Base-by-base conservation (phyloP, 2,797 vertebrate genomes). In the Denticeps clupeoides region DNA sequence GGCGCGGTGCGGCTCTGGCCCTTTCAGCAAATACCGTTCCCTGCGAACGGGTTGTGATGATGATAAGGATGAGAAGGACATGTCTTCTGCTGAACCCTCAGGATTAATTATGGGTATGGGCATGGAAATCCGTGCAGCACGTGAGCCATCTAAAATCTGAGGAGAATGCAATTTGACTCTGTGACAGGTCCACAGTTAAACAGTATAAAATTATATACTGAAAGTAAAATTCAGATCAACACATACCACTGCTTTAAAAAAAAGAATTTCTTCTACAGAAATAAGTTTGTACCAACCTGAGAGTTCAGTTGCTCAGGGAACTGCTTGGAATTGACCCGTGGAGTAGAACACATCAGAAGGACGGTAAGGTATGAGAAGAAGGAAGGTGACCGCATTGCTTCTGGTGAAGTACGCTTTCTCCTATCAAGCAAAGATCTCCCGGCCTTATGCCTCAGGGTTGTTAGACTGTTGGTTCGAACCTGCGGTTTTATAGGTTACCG, bases 211-310 rank as follows among this genome's bases (percentile, higher is more conserved):
- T 15, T n/a, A 24, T 13, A 21, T 26, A 16, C 3, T 44, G 7
- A n/a, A 27, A 19, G 18, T 41, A 18, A 23, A 18, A 45, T 15
- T 25, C 4, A 11, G 11, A 7, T 16, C n/a, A 45, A 12, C 81
- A 73, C 19, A 37, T 3, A 29, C 44, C 12, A 12, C 5, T 21
- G 5, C 11, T 27, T 12, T 25, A 8, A 43, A 16, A 13, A 45
- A 7, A 33, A 15, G 7, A 15, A 18, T n/a, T n/a, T n/a, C n/a
- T n/a, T n/a, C n/a, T n/a, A n/a, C n/a, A n/a, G n/a, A n/a, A n/a
- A n/a, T n/a, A n/a, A n/a, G n/a, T n/a, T n/a, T n/a, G 24, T 6
- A 4, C 46, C 56, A 59, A 81, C 79, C 70, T 71, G 22, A 28
- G 29, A 15, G 29, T 56, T 9, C 8, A 22, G 16, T n/a, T 55